Evolutionary conservation across 2,888 invertebrate species (phyloP).

Genomic region (Amiota minor): DNA sequence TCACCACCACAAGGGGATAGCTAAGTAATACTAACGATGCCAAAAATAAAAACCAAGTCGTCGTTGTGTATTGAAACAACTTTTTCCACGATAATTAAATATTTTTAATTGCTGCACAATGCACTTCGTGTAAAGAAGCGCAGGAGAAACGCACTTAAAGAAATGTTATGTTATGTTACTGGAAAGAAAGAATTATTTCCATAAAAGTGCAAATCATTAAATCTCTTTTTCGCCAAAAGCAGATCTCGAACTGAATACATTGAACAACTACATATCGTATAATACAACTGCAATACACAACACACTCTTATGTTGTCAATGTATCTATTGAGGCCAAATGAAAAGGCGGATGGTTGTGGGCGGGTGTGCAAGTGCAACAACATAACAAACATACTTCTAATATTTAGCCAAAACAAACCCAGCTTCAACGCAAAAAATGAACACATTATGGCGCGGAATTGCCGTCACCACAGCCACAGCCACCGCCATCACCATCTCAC

Average conservation of each 20-base stretch:
- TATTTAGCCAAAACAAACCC: conserved; percentile 52
- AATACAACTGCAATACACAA: too few species aligned
- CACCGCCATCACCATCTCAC: not conserved
- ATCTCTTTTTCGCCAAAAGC: conserved; percentile 50
- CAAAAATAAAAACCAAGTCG: conserved; percentile 20
- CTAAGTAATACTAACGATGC: conserved; percentile 51
- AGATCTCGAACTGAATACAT: too few species aligned
- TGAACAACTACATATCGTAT: too few species aligned
- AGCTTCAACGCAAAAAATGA: conserved; percentile 12
- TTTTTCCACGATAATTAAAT: conserved; percentile 65
- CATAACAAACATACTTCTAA: conserved; percentile 62
- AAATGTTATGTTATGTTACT: not conserved
- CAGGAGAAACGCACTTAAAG: not conserved
- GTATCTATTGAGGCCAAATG: not conserved
- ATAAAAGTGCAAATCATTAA: conserved; percentile 67
- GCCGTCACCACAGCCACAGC: not conserved
- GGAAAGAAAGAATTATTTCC: conserved; percentile 55
- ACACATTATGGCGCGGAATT: conserved; percentile 22
- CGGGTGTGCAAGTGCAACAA: conserved; percentile 30
- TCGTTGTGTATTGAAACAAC: conserved; percentile 60
- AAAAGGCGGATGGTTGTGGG: not conserved
- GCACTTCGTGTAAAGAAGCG: conserved; percentile 53
- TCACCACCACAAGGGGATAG: not conserved
- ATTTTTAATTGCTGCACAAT: conserved; percentile 64
- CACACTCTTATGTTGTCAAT: too few species aligned